These are phyloP conservation scores for Protaetia brevitarsis DNA, from an alignment of 1,140 invertebrate genomes.

Conservation along the genomic window DNA sequence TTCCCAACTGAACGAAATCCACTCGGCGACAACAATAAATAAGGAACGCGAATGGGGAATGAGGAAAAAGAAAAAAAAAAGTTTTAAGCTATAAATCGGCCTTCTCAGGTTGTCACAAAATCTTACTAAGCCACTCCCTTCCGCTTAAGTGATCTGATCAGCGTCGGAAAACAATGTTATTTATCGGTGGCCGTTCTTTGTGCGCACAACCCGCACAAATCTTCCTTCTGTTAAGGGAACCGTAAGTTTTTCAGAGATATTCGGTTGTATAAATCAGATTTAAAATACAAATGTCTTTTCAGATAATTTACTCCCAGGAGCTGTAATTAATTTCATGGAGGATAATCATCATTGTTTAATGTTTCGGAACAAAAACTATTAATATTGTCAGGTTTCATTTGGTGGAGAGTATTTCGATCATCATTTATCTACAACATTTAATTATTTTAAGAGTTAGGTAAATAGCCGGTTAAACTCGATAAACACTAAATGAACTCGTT, in stretches of 20 bases:
- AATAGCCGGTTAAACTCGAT: too few relatives aligned
- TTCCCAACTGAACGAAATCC: neutral
- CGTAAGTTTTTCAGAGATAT: neutral
- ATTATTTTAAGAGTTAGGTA: too few relatives aligned
- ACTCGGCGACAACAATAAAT: conserved; percentile 14
- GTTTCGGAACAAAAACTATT: neutral
- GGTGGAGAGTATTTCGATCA: too few relatives aligned
- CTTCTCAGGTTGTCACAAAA: conserved; percentile 14
- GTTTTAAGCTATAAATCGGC: conserved; percentile 6
- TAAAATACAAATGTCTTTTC: conserved; percentile 10
- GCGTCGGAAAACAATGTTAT: conserved; percentile 15
- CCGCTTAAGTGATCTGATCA: conserved; percentile 15
- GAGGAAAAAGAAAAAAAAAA: conserved; percentile 14
- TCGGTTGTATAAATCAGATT: conserved; percentile 14
- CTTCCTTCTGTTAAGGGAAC: neutral
- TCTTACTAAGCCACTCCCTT: conserved; percentile 17
- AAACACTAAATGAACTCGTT: too few relatives aligned
- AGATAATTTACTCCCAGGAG: neutral
- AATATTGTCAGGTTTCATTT: too few relatives aligned
- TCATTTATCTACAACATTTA: too few relatives aligned
- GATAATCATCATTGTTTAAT: neutral
- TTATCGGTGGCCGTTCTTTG: conserved; percentile 6
- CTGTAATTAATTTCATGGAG: neutral
- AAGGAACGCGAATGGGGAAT: neutral
- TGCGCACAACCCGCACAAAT: neutral